These are phyloP conservation scores for Cepphus grylle DNA, from an alignment of 2,113 vertebrate species.

Conservation along the genomic window DNA sequence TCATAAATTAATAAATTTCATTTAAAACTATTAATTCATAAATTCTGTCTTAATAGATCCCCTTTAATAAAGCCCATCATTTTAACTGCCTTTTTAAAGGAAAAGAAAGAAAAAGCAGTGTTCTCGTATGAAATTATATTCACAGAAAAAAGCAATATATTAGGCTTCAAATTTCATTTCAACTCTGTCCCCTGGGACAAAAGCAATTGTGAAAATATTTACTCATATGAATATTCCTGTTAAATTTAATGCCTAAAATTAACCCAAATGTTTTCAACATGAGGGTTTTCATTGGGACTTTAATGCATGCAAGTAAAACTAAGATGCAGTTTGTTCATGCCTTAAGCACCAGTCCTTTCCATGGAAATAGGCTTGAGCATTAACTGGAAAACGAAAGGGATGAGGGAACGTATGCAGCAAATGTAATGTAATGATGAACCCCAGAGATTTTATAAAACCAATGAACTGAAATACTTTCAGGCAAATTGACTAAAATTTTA, in stretches of 20 bases:
- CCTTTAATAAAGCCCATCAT: neutral
- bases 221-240: neutral
- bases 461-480: constrained; percentile 18
- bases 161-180: neutral
- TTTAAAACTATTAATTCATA: neutral
- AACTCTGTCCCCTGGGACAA: neutral
- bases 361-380: neutral
- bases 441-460: neutral
- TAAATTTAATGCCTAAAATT: neutral
- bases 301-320: neutral
- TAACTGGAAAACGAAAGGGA: neutral
- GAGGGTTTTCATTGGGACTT: neutral
- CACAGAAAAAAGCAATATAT: neutral
- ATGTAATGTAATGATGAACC: neutral
- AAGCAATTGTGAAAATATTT: constrained; percentile 19
- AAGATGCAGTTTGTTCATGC: neutral
- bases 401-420: neutral
- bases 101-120: neutral
- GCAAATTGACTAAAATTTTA: constrained; percentile 10
- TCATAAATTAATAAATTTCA: neutral
- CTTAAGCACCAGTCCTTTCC: neutral
- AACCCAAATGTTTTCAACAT: neutral
- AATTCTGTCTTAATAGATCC: neutral
- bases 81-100: neutral
- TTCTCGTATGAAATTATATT: neutral